Evolutionary conservation across 2,888 invertebrate species (phyloP).

Genomic region (Lepetodrilus schrolli): DNA sequence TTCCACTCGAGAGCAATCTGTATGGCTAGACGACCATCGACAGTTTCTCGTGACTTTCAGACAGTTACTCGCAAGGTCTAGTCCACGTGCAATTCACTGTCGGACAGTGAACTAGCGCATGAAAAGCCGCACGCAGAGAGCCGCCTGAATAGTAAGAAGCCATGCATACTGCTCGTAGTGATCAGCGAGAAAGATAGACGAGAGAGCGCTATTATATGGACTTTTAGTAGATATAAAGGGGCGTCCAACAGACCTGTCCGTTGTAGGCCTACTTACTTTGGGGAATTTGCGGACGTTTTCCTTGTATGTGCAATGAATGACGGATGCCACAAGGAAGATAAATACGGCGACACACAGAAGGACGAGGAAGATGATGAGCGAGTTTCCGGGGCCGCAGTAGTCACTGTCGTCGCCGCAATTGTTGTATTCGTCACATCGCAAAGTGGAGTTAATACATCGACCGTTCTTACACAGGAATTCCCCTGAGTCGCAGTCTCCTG

Average conservation of each 20-base stretch:
- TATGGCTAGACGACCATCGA: background rate
- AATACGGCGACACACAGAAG: background rate
- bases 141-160: too few species aligned
- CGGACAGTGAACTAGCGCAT: too few species aligned
- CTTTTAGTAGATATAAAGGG: too few species aligned
- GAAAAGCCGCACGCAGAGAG: too few species aligned
- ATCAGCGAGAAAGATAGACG: too few species aligned
- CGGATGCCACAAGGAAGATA: background rate
- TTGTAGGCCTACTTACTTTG: background rate
- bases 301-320: background rate
- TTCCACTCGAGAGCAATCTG: background rate
- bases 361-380: background rate
- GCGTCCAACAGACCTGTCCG: background rate
- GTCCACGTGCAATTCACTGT: too few species aligned
- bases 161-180: too few species aligned
- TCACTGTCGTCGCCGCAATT: conserved; percentile 15
- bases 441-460: background rate
- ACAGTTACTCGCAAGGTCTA: too few species aligned
- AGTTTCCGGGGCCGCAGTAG: background rate
- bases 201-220: too few species aligned
- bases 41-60: too few species aligned
- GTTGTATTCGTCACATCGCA: conserved; percentile 6
- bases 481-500: background rate
- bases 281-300: background rate
- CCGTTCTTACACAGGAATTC: conserved; percentile 13